phyloP scores from a whole-genome alignment of 1,140 invertebrate species.

The Stenopsyche tienmushanensis region DNA sequence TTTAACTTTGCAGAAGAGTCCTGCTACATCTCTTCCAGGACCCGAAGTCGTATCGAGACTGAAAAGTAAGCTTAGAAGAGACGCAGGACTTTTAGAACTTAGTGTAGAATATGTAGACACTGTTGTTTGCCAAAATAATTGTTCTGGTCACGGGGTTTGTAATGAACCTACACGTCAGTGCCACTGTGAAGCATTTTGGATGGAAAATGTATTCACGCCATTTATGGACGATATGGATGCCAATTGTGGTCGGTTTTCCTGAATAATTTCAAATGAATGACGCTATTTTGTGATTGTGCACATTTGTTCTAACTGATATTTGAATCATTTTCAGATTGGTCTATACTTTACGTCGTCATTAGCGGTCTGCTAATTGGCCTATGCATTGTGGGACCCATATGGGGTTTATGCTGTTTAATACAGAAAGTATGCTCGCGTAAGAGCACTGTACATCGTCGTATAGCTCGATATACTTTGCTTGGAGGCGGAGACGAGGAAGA shows the following conservation, averaged over 20 bases:
- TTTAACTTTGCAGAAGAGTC: slow-evolving; percentile 47
- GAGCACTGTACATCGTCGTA: slow-evolving; percentile 49
- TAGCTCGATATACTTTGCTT: slow-evolving; percentile 63
- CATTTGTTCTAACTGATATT: too few species aligned
- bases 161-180: slow-evolving; percentile 81
- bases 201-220: slow-evolving; percentile 67
- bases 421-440: slow-evolving; percentile 58
- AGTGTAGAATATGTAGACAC: slow-evolving; percentile 77
- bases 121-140: slow-evolving; percentile 87
- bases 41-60: slow-evolving; percentile 62
- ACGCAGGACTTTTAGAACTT: slow-evolving; percentile 71
- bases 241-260: slow-evolving; percentile 54
- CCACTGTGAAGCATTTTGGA: slow-evolving; percentile 94
- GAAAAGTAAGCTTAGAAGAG: slow-evolving; percentile 67
- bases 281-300: too few species aligned
- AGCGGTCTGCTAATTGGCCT: slow-evolving; percentile 66
- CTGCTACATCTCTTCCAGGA: slow-evolving; percentile 54
- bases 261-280: slow-evolving; percentile 1
- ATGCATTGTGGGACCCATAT: slow-evolving; percentile 64
- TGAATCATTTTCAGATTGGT: slow-evolving; percentile 70
- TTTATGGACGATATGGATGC: slow-evolving; percentile 55
- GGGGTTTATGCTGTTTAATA: slow-evolving; percentile 70
- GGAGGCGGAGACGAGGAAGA: slow-evolving; percentile 59
- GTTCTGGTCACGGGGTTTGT: slow-evolving; percentile 89
- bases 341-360: slow-evolving; percentile 83